These are phyloP conservation scores for Bubo bubo DNA, from an alignment of 2,113 vertebrate genomes.

Conservation along the genomic window DNA sequence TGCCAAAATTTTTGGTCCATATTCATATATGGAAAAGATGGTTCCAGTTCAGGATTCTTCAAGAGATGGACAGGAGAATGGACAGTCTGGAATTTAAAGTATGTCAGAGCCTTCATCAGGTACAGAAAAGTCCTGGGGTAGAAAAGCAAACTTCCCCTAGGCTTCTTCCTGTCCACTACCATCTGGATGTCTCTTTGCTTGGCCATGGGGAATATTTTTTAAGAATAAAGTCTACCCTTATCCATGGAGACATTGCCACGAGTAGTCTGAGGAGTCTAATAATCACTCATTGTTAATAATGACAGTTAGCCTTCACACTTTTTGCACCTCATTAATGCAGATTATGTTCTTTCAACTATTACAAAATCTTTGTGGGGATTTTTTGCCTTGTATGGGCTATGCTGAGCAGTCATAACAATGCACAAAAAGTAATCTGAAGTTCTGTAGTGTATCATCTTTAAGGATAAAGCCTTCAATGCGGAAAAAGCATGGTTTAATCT, in stretches of 20 bases:
- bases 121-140: background rate
- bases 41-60: background rate
- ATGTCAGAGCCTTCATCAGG: background rate
- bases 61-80: background rate
- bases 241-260: background rate
- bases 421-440: background rate
- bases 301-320: accelerated
- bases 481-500: background rate
- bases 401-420: background rate
- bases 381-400: background rate
- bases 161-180: background rate
- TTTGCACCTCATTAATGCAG: background rate
- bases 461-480: background rate
- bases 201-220: background rate
- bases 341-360: background rate
- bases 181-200: background rate
- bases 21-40: background rate
- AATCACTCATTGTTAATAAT: background rate
- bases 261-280: background rate
- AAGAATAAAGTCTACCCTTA: background rate
- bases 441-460: background rate
- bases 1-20: background rate
- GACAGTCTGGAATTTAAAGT: background rate
- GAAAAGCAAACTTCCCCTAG: background rate
- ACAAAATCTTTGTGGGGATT: background rate